Base-by-base conservation (phyloP, 2,113 vertebrate genomes). In the Cyanistes caeruleus region DNA sequence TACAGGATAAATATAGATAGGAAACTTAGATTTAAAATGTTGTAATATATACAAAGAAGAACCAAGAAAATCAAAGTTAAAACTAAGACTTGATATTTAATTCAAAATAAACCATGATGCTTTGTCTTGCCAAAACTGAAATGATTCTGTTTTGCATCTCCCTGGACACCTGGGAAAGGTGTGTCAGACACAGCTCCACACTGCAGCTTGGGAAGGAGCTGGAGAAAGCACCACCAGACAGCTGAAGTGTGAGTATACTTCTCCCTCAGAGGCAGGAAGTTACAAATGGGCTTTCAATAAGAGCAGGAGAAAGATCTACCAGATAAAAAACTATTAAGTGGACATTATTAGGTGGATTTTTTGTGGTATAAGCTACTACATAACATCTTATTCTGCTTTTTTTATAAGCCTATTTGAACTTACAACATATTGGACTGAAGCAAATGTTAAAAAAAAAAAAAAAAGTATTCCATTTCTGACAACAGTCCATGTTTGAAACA, bases 191-290 rank as follows among this genome's bases (percentile, higher is more conserved):
- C 1, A 1, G 58, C 58, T 83, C 33, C 53, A 13, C 12, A 18
- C 2, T 49, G 68, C 2, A 5, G 48, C 37, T 59, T 65, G 27
- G n/a, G 37, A 86, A 77, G 43, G 37, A 62, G 59, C 20, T 58
- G 5, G 35, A 84, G 23, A 62, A 89, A 39, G 28, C 27, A 58
- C 8, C 31, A 44, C 15, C 35, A 53, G 15, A 27, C 59, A 73
- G 35, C 8, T 2, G 5, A 69, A 18, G 22, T 0, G 0, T n/a
- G 22, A 58, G 23, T 0, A 2, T 14, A 25, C 14, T 15, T 60
- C 52, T 58, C 55, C 24, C n/a, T 67, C 51, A 58, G 20, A 86
- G 28, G 41, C 31, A 46, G 7, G 51, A 88, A 35, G 33, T 51
- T 51, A 60, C 31, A 88, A 77, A 65, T 0, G 0, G 18, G 28